Base-by-base conservation (phyloP, 1,140 invertebrate genomes). In the Drosophila teissieri region DNA sequence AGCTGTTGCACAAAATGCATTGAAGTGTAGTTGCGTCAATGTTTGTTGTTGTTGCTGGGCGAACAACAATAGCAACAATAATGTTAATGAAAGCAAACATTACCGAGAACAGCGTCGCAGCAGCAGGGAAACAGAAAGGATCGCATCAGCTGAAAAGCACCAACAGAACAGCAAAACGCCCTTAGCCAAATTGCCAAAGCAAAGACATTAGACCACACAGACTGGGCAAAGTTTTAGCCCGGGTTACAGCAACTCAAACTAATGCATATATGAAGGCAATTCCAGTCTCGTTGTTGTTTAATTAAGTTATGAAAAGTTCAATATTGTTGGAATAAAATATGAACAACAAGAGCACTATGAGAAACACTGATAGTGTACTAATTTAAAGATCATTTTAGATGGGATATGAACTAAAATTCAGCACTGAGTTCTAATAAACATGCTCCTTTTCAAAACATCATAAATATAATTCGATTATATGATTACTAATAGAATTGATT, bases 71-170 rank as follows among this genome's bases (percentile, higher is more conserved):
- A 69, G 61, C 75, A 83, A 75, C 74, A 78, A 72, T 80, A 86
- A 86, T 75, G 74, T 74, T 78, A 81, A 86, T 85, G 82, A 78
- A 86, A 81, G 55, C 82, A 86, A 86, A 84, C 75, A 78, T 77
- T 73, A 80, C 60, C 70, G 62, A 54, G 58, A 69, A 46, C 54
- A 68, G 67, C 40, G 55, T 11, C 19, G 17, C 37, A 62, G 22
- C 17, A 40, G n/a, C 19, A 22, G 37, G 17, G 34, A 37, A 45
- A 56, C 14, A 19, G 37, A n/a, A 14, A 51, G 34, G 64, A 51
- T 46, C 63, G 55, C 72, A 31, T 31, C 31, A 76, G 48, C 52
- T 57, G 68, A 56, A 37, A 54, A 37, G 42, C 42, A 54, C 19
- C 27, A 68, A 56, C 54, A 73, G 51, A 74, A 36, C 34, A 80